A percentile compares a stretch with the other conserved stretches of the same genome.
These are phyloP conservation scores for Hippocampus guttulatus DNA, from an alignment of 2,113 vertebrate species.

Conservation along the genomic window DNA sequence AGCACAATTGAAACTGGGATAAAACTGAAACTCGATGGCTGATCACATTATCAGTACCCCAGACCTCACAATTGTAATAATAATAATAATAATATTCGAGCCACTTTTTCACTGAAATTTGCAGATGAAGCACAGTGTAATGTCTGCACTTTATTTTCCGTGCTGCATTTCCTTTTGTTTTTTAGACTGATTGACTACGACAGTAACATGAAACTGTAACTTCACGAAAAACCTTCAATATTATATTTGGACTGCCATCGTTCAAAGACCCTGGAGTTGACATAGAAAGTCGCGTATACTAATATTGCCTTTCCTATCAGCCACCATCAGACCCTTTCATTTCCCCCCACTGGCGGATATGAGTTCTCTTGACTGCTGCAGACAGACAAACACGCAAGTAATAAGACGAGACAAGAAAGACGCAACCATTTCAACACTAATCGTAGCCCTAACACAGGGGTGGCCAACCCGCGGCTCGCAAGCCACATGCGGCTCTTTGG, in stretches of 20 bases:
- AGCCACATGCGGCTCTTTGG: too few relatives aligned
- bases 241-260: background rate
- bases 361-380: slow-evolving; percentile 44
- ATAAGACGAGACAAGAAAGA: slow-evolving; percentile 38
- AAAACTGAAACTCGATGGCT: too few relatives aligned
- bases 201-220: background rate
- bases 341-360: slow-evolving; percentile 62
- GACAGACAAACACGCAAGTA: slow-evolving; percentile 28
- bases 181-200: background rate
- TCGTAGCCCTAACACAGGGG: background rate
- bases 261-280: background rate
- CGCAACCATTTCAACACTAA: slow-evolving; percentile 29
- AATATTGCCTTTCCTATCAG: slow-evolving; percentile 37
- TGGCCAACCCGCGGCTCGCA: too few relatives aligned
- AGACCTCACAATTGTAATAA: too few relatives aligned
- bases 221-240: background rate
- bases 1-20: too few relatives aligned
- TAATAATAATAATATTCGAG: too few relatives aligned
- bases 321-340: slow-evolving; percentile 50
- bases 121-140: background rate
- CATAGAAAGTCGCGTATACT: background rate
- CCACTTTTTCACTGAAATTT: background rate
- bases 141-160: background rate
- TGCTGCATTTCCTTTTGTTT: background rate
- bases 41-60: too few relatives aligned